Base-by-base conservation (phyloP, 1,140 invertebrate species). In the Paracyclopina nana region DNA sequence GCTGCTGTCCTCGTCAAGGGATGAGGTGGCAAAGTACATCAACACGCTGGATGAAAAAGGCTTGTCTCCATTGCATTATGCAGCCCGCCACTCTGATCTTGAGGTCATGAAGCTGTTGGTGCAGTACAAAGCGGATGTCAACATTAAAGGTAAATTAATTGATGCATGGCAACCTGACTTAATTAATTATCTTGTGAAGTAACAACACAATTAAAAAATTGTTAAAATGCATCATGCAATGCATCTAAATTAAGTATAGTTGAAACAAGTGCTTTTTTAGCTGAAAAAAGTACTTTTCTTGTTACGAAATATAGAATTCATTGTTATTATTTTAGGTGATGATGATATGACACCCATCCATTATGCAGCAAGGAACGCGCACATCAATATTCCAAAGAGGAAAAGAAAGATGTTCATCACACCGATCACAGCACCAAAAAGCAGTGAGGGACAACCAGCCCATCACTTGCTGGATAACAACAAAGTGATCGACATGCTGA, bases 51-150 rank as follows among this genome's bases (percentile, higher is more conserved):
- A 69, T 57, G 59, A 60, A 4, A 60, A 66, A 31, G 55, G 61
- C 6, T 52, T 66, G 4, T 59, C 61, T 8, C 63, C 67, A 1
- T 57, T 68, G 1, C 67, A 68, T 56, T 67, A 67, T 55, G 66
- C 66, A 12, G 63, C 63, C 6, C 60, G 66, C 2, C 68, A 68
- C 53, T 62, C 66, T 42, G 61, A 63, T 52, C 54, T 60, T 2
- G 55, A 55, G 12, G 57, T 65, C 6, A 62, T 65, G 18, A 59
- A 60, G 43, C 46, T 66, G 1, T 58, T 69, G 4, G 56, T 68
- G 6, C 57, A 66, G 27, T 56, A 57, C 29, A 63, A 63, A 9
- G 66, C 67, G 41, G 61, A 63, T 55, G 59, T 63, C 6, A 61
- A 67, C 55, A 57, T 60, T 18, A 43, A 42, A 30, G 66, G 64